Evolutionary conservation across 2,113 vertebrate species (phyloP).

Genomic region (Beaufortia kweichowensis): DNA sequence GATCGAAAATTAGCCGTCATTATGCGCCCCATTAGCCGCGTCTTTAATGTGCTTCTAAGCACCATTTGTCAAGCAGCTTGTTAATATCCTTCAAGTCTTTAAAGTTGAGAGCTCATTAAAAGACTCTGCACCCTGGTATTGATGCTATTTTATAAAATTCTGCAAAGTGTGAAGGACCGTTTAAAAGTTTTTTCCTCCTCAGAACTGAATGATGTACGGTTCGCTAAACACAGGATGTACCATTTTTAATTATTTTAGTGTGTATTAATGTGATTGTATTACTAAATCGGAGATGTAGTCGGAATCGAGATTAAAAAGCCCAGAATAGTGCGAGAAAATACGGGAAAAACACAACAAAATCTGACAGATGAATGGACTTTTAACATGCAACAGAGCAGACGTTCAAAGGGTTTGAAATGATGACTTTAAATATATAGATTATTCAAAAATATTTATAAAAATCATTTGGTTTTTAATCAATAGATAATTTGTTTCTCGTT

Average conservation of each 20-base stretch:
- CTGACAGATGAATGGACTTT: background rate
- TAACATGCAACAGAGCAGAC: background rate
- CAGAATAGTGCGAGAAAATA: background rate
- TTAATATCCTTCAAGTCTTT: constrained; percentile 99
- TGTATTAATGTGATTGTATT: no score
- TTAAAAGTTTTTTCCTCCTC: constrained; percentile 53
- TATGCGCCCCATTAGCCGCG: constrained; percentile 99
- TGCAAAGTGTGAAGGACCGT: constrained; percentile 72
- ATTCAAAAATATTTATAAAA: background rate
- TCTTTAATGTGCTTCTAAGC: constrained; percentile 99
- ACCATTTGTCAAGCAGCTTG: constrained; percentile 99
- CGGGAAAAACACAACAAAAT: background rate
- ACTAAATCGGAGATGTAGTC: no score
- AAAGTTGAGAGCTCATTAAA: constrained; percentile 99
- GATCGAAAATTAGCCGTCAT: constrained; percentile 99
- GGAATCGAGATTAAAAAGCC: background rate
- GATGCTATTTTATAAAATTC: constrained; percentile 95
- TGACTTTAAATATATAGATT: background rate
- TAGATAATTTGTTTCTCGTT: background rate
- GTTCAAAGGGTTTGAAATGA: background rate
- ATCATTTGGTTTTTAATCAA: background rate
- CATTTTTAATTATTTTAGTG: background rate
- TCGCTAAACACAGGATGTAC: background rate
- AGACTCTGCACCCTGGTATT: constrained; percentile 89
- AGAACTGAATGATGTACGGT: constrained; percentile 13